A percentile compares a stretch with the other conserved stretches of the same genome.
Evolutionary conservation across 2,888 invertebrate genomes (phyloP).

Genomic region (Cephus spinipes): DNA sequence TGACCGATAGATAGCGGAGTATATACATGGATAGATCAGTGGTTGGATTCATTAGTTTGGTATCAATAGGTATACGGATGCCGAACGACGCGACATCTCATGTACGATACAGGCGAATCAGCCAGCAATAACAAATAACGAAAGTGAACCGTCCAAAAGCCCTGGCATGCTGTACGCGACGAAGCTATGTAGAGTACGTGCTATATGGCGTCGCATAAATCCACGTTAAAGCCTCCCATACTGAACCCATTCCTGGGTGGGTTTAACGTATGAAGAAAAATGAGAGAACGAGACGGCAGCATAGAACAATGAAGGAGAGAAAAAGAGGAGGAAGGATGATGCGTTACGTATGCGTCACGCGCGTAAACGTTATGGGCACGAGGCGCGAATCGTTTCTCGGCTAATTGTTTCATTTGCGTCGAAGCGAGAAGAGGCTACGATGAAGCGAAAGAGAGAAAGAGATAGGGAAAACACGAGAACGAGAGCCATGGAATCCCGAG

Average conservation of each 20-base stretch:
- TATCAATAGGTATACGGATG: not conserved
- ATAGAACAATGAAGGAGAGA: not conserved
- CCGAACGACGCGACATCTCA: not conserved
- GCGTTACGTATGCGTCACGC: not conserved
- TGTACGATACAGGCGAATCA: not conserved
- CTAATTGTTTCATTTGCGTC: slow-evolving; percentile 2
- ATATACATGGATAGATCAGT: not conserved
- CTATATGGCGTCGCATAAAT: not conserved
- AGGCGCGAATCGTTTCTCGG: slow-evolving; percentile 1
- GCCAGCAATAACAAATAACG: not conserved
- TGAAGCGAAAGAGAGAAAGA: not conserved
- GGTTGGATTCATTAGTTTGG: not conserved
- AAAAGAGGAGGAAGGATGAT: not conserved
- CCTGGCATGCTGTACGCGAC: not conserved
- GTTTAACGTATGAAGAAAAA: not conserved
- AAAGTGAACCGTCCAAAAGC: not conserved
- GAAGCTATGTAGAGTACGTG: not conserved
- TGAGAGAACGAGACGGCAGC: not conserved
- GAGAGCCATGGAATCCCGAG: slow-evolving; percentile 22
- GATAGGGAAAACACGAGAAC: not conserved
- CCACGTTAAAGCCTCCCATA: not conserved
- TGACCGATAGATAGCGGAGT: not conserved
- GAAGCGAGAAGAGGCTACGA: not conserved
- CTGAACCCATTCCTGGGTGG: not conserved
- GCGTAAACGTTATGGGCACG: not conserved